These are phyloP conservation scores for Coptodon bakossiorum DNA, from an alignment of 2,113 vertebrate species.

Conservation along the genomic window DNA sequence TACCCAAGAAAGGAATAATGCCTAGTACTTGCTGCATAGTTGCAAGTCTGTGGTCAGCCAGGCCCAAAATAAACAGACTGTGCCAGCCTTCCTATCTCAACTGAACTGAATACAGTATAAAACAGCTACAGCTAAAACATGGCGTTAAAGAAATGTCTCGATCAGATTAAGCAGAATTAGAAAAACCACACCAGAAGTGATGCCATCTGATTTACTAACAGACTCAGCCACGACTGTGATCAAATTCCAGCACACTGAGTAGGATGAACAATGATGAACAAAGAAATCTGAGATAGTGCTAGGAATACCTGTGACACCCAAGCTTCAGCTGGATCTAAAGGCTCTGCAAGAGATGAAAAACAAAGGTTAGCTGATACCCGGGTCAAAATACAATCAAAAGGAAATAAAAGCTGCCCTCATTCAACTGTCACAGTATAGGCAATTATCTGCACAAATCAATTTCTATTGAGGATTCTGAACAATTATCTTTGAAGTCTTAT, in stretches of 20 bases:
- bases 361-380: constrained; percentile 33
- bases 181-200: not conserved
- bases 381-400: not conserved
- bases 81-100: not conserved
- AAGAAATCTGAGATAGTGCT: not conserved
- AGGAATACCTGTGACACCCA: not conserved
- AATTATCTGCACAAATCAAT: not conserved
- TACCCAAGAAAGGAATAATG: constrained; percentile 45
- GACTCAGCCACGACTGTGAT: not conserved
- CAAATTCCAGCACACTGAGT: not conserved
- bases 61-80: constrained; percentile 12
- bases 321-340: not conserved
- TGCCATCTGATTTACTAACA: not conserved
- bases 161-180: not conserved
- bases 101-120: not conserved
- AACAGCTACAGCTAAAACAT: not conserved
- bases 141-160: not conserved
- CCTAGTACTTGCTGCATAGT: constrained; percentile 15
- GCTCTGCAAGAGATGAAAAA: not conserved
- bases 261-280: not conserved
- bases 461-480: not conserved
- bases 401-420: constrained; percentile 31
- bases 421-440: not conserved
- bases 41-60: constrained; percentile 24
- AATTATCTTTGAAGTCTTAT: not conserved